Conservation (phyloP, 2,888 invertebrate species). For the Perizoma affinitatum region DNA sequence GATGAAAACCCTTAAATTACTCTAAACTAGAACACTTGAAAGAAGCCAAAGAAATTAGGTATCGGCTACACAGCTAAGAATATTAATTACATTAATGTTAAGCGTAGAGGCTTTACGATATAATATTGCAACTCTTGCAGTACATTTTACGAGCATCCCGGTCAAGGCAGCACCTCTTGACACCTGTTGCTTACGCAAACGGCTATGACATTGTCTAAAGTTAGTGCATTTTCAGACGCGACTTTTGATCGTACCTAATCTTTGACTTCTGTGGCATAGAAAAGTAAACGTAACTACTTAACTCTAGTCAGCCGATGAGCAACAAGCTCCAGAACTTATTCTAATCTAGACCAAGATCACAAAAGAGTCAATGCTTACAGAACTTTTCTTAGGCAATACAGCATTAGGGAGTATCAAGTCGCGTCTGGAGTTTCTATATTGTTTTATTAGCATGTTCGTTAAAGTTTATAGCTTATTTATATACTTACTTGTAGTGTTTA, state of each 20-base stretch:
- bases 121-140: constrained; percentile 19
- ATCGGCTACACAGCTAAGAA: neutral
- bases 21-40: no score
- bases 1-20: no score
- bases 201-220: constrained; percentile 19
- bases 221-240: constrained; percentile 12
- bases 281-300: no score
- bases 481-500: neutral
- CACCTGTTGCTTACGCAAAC: constrained; percentile 38
- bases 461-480: constrained; percentile 6
- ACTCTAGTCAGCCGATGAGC: no score
- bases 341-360: no score
- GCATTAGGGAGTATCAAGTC: constrained; percentile 2
- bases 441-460: neutral
- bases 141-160: constrained; percentile 28
- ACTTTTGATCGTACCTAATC: constrained; percentile 1
- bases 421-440: constrained; percentile 11
- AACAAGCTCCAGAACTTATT: no score
- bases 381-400: neutral
- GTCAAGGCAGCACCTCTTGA: constrained; percentile 36
- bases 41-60: no score
- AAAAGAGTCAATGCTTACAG: no score
- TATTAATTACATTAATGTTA: constrained; percentile 1
- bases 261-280: neutral
- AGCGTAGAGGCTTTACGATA: constrained; percentile 7